phyloP scores from a whole-genome alignment of 2,113 vertebrate species.

The Eptatretus burgeri region DNA sequence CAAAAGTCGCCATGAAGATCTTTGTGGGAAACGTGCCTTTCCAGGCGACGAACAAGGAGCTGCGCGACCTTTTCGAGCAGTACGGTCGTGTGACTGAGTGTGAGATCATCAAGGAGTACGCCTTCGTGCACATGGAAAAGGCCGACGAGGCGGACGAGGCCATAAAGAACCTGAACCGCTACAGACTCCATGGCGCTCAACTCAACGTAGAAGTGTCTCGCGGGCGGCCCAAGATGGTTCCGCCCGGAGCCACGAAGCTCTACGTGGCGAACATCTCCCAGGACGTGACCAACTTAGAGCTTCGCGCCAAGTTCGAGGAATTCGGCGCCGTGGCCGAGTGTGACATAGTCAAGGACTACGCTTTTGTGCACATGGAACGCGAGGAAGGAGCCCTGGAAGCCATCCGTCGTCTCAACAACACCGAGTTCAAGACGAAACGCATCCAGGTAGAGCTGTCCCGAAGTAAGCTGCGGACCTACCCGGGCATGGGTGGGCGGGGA shows the following conservation, averaged over 20 bases:
- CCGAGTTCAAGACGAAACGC: slow-evolving; percentile 66
- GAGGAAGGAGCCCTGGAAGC: slow-evolving; percentile 78
- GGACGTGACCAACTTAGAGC: slow-evolving; percentile 9
- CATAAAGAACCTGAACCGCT: slow-evolving; percentile 7
- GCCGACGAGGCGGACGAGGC: background rate
- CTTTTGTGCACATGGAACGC: slow-evolving; percentile 97
- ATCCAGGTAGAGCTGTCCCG: slow-evolving; percentile 85
- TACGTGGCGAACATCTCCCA: slow-evolving; percentile 7
- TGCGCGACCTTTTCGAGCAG: background rate
- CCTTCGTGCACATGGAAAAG: background rate
- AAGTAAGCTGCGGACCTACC: slow-evolving; percentile 63
- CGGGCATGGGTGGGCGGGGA: slow-evolving; percentile 29
- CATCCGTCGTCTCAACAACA: slow-evolving; percentile 77
- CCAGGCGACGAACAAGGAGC: background rate
- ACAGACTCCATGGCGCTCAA: slow-evolving; percentile 9
- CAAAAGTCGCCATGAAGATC: background rate
- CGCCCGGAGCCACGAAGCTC: slow-evolving; percentile 8
- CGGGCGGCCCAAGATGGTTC: background rate
- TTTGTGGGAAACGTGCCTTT: slow-evolving; percentile 1
- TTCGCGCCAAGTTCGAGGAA: slow-evolving; percentile 10
- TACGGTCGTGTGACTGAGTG: background rate
- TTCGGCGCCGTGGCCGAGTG: slow-evolving; percentile 9
- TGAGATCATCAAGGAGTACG: background rate
- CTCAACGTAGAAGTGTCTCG: slow-evolving; percentile 9
- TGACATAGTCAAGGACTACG: slow-evolving; percentile 27